Evolutionary conservation across 2,113 vertebrate genomes (phyloP), one percentile per base, ranked within the genome.

Genomic region (Myodes glareolus): DNA sequence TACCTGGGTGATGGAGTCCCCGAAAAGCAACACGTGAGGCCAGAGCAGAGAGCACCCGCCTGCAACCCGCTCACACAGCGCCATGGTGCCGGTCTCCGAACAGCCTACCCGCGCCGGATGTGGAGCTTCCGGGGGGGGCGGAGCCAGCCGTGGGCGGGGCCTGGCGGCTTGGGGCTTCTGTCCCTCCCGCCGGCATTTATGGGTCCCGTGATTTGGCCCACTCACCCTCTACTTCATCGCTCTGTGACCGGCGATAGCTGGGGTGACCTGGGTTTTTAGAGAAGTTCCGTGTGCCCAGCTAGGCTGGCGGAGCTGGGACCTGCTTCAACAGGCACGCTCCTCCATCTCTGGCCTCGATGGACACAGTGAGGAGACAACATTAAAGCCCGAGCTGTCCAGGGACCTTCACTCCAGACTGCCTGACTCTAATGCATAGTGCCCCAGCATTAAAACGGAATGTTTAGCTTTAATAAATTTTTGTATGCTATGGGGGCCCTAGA

Each of bases 1-100:
- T 98, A 99, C 99, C 99, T 99, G 99, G 1, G 99, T 99, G 96
- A 99, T 99, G 36, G 99, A 99, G 97, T 99, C 99, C 4, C 99
- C 99, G 91, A 99, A 99, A 45, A 99, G 99, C 52, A 99, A 5
- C 45, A 99, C 96, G 76, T 99, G 99, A 0, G 99, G 99, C 99
- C 99, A 99, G 1, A 13, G 10, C 65, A 98, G 17, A 0, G 80
- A 4, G 65, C 50, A 72, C 0, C 96, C 93, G 3, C 97, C 0
- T 0, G 1, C 36, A 36, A 1, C 19, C 0, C 39, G 39, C 67
- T 93, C 96, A 0, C 3, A 17, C 42, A 95, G 2, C 39, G 97
- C 94, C 98, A 97, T 97, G 0, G 0, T 0, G 7, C 29, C 0
- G 9, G 1, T 1, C 0, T 8, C 29, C 1, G 21, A 25, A 3